Percentiles rank a stretch among this genome's conserved stretches.
These are phyloP conservation scores for Drosophila dives DNA, from an alignment of 2,888 invertebrate genomes.

Conservation along the genomic window DNA sequence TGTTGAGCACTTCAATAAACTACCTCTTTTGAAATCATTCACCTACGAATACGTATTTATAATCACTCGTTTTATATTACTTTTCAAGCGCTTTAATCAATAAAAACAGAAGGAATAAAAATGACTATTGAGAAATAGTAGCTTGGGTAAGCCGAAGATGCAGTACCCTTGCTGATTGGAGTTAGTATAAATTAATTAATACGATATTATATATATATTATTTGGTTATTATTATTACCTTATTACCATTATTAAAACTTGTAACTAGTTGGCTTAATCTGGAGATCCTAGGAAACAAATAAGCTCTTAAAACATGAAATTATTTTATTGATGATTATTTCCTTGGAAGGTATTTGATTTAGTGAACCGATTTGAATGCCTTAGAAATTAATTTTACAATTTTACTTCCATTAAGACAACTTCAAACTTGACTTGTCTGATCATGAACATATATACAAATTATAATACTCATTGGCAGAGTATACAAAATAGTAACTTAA, in stretches of 20 bases:
- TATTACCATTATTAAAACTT: neutral
- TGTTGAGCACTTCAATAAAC: slow-evolving; percentile 22
- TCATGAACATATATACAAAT: neutral
- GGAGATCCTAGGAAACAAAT: neutral
- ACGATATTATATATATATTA: neutral
- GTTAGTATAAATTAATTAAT: neutral
- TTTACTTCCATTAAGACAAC: neutral
- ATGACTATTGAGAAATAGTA: neutral
- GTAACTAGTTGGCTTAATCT: neutral
- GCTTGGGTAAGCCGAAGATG: neutral
- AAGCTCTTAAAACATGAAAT: neutral
- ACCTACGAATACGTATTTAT: neutral
- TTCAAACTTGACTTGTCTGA: neutral
- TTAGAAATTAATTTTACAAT: neutral
- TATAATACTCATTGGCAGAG: neutral
- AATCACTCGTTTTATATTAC: slow-evolving; percentile 25
- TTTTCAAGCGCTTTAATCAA: slow-evolving; percentile 33
- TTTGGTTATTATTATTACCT: neutral
- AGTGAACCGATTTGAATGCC: neutral
- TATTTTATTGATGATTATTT: neutral
- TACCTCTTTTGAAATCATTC: neutral
- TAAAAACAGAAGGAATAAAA: slow-evolving; percentile 11
- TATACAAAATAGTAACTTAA: neutral
- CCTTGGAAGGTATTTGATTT: neutral
- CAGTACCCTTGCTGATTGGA: too few relatives aligned